A percentile compares a stretch with the other conserved stretches of the same genome.
Conservation (phyloP, 2,113 vertebrate species). For the Nycticryphes semicollaris region DNA sequence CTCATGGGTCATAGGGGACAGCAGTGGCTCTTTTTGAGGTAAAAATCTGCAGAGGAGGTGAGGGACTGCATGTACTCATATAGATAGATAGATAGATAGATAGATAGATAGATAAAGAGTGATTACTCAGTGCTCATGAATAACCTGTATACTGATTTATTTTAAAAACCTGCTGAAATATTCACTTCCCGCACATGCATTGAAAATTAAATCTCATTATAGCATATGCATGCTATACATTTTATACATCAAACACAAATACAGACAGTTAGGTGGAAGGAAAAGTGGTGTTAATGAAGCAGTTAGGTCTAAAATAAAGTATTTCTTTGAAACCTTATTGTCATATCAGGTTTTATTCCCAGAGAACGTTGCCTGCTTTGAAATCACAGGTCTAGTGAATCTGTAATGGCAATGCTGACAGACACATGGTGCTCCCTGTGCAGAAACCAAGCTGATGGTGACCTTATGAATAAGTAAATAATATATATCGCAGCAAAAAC, state of each 20-base stretch:
- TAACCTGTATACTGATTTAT: background rate
- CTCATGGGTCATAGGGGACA: background rate
- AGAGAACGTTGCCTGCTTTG: background rate
- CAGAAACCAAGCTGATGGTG: slow-evolving; percentile 41
- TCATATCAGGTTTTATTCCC: background rate
- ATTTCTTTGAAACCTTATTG: background rate
- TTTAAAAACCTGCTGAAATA: slow-evolving; percentile 32
- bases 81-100: background rate
- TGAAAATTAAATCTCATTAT: background rate
- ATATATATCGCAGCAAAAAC: background rate
- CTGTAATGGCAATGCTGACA: background rate
- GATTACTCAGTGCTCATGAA: background rate
- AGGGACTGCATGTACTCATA: background rate
- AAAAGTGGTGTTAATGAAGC: background rate
- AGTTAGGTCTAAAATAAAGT: background rate
- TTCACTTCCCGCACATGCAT: background rate
- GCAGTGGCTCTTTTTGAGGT: background rate
- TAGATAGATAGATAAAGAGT: background rate
- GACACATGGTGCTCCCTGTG: background rate
- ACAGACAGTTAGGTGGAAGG: background rate
- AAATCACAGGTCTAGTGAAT: slow-evolving; percentile 15
- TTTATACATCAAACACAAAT: background rate
- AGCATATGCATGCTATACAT: background rate
- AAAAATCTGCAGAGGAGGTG: background rate
- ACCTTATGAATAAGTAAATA: slow-evolving; percentile 16